Conservation (phyloP, 1,140 invertebrate species). For the Ceratosolen solmsi region DNA sequence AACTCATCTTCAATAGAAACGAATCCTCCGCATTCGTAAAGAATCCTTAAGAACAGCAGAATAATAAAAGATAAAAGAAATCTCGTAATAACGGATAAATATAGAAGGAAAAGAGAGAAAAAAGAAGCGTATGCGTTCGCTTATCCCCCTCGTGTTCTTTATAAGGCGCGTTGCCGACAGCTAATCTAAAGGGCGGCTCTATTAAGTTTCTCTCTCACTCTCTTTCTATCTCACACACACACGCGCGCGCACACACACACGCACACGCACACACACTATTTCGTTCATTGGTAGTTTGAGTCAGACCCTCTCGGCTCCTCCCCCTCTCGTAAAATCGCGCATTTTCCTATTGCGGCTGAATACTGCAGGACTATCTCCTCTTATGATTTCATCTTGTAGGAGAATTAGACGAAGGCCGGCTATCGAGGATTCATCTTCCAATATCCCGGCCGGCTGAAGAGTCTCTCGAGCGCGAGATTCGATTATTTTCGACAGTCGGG, state of each 20-base stretch:
- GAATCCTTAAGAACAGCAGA: background rate
- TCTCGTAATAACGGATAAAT: conserved; percentile 8
- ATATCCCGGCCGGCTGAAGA: conserved; percentile 36
- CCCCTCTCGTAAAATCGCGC: background rate
- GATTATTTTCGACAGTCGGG: conserved; percentile 59
- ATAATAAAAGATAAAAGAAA: conserved; percentile 17
- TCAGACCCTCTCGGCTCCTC: no score
- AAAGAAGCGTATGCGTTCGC: conserved; percentile 40
- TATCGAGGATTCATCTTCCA: conserved; percentile 37
- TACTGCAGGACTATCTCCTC: background rate
- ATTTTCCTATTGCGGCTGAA: conserved; percentile 21
- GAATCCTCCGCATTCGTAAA: background rate
- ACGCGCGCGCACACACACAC: no score
- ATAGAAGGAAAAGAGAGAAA: conserved; percentile 9
- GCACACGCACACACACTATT: no score
- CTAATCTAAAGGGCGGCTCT: conserved; percentile 41
- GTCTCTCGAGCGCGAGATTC: conserved; percentile 59
- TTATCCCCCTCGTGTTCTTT: conserved; percentile 31
- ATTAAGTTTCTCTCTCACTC: background rate
- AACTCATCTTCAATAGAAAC: conserved; percentile 1
- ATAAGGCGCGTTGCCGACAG: conserved; percentile 36
- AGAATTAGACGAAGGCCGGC: conserved; percentile 25
- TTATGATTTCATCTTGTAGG: conserved; percentile 30
- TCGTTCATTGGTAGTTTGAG: no score
- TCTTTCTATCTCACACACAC: conserved; percentile 11